Evolutionary conservation across 2,888 invertebrate genomes (phyloP), one percentile per base, ranked within the genome.

Genomic region (Melanostoma mellinum): DNA sequence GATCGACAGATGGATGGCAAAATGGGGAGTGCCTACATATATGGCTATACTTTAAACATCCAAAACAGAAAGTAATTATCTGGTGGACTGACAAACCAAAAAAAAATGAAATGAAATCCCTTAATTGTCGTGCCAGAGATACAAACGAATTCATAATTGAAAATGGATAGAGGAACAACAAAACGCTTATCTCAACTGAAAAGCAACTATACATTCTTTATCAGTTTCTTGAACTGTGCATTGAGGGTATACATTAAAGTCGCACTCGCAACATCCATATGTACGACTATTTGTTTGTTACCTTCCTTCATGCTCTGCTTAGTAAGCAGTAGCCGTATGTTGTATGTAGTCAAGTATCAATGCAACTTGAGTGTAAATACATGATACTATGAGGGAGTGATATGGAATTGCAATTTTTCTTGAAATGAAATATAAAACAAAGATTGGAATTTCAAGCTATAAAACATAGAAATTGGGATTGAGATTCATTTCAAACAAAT

Each of bases 11-110:
- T 73, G 72, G 60, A 78, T 69, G 63, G 46, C 20, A 53, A 74
- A 78, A 63, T 65, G 56, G 69, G 80, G 84, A 84, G 84, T 84
- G 84, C 74, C 84, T 80, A 63, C 79, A 74, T 52, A 72, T 82
- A 30, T 40, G 38, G 67, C 36, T 8, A 38, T 38, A 53, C 30
- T 20, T 52, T n/a, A 9, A 36, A 56, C 32, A 56, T 38, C 58
- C 46, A 55, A 33, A 40, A 40, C 42, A 36, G 36, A 60, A 60
- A 44, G 60, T 53, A 65, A 71, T 80, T 71, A 48, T 60, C 58
- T 38, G 48, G 38, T 42, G 44, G 35, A 61, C 33, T 46, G 33
- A 67, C 69, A 63, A 42, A 46, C 52, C 55, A 67, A 20, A 53
- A 60, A 77, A 55, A 68, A 8, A 46, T 42, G 9, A 58, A n/a